phyloP scores from a whole-genome alignment of 2,113 vertebrate genomes.

The Epinephelus fuscoguttatus region DNA sequence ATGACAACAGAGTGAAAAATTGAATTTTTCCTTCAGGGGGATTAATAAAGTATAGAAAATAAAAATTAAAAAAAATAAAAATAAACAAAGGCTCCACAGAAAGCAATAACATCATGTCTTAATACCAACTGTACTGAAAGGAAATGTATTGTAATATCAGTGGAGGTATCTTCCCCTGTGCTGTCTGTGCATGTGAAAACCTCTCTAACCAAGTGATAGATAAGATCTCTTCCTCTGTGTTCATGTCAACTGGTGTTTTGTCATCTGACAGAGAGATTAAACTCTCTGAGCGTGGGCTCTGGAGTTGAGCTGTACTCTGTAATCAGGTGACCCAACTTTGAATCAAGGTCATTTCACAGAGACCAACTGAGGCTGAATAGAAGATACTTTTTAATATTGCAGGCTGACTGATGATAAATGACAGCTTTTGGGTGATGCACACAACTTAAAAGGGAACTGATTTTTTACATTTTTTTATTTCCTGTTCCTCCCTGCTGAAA shows the following conservation, averaged over 20 bases:
- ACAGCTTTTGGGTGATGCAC: neutral
- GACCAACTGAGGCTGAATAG: neutral
- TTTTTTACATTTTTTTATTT: neutral
- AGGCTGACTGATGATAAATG: neutral
- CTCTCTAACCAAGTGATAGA: neutral
- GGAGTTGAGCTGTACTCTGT: constrained; percentile 40
- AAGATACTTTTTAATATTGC: neutral
- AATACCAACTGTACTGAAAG: neutral
- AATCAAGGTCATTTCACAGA: constrained; percentile 34
- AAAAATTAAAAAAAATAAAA: no score
- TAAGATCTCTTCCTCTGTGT: neutral
- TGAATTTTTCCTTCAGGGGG: no score
- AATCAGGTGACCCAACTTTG: constrained; percentile 49
- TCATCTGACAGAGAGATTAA: constrained; percentile 54
- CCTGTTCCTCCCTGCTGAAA: neutral
- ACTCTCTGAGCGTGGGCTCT: constrained; percentile 7
- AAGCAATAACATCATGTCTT: neutral
- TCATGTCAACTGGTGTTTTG: constrained; percentile 33
- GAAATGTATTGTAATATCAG: neutral
- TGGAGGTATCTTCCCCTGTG: neutral
- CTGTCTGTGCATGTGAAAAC: neutral
- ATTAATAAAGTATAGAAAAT: no score
- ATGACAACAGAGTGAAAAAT: no score
- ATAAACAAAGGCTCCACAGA: neutral
- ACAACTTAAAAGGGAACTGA: neutral